Evolutionary conservation across 2,113 vertebrate genomes (phyloP), one percentile per base, ranked within the genome.

Genomic region (Sprattus sprattus): DNA sequence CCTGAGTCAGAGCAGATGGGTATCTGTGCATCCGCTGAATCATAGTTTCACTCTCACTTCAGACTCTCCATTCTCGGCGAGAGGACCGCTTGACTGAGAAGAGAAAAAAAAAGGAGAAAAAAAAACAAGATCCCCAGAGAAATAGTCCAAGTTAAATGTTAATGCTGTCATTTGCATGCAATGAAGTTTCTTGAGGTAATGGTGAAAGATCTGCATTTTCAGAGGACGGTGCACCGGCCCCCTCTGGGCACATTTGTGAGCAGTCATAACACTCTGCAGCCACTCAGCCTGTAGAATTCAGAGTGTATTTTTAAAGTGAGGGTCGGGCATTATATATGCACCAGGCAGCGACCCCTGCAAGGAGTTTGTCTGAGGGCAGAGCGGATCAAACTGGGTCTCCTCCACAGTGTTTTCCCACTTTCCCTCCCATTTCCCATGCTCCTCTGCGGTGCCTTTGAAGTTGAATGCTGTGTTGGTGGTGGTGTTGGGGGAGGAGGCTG

Each of bases 401-500:
- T 39, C 28, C 71, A 16, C n/a, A 67, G 22, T 3, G 6, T 15
- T 4, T 39, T 16, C n/a, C 28, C 25, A 3, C 3, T 20, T 82
- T 81, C 6, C 82, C 49, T 45, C 81, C 6, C 9, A 18, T 45
- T 84, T 82, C 54, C 81, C 75, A 81, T n/a, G 25, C n/a, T 16
- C 52, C 81, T 85, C 32, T 64, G 45, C 57, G 0, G 47, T 54
- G 15, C 28, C 60, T 88, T 81, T 88, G 71, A 86, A 39, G 28
- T 84, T 78, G 11, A 39, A 32, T 13, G 64, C 22, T 67, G 64
- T 67, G 64, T 9, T 67, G 3, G 25, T 25, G 13, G 9, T 3
- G 20, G 47, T 60, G 75, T 39, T 25, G 45, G 49, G 2, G 28
- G 67, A 10, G 45, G 60, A 4, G 13, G 25, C n/a, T 78, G 71